These are phyloP conservation scores for Anastrepha obliqua DNA, from an alignment of 1,140 invertebrate species.

Conservation along the genomic window DNA sequence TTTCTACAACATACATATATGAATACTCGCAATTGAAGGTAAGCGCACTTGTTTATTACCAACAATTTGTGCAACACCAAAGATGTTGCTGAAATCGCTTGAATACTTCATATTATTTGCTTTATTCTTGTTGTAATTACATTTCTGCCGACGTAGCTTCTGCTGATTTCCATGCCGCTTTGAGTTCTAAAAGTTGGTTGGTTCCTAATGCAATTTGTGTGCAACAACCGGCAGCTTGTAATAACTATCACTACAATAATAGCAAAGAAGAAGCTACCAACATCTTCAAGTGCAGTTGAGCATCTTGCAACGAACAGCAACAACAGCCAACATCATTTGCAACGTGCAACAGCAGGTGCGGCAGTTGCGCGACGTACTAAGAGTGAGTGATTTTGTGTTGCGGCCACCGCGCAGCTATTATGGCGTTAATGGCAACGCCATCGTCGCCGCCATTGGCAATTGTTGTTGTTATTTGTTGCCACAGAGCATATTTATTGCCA, in stretches of 20 bases:
- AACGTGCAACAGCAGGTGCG: constrained; percentile 20
- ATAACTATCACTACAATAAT: neutral
- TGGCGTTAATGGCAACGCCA: constrained; percentile 35
- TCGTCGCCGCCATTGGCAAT: neutral
- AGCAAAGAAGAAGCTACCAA: neutral
- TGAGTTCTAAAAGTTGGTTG: constrained; percentile 28
- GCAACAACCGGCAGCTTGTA: neutral
- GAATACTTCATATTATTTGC: neutral
- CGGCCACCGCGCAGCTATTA: constrained; percentile 5
- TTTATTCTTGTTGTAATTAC: neutral
- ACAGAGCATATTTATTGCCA: constrained; percentile 17
- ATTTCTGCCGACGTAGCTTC: neutral
- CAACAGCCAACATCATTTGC: neutral
- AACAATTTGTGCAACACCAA: no score
- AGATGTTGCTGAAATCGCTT: neutral
- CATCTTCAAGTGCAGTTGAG: neutral
- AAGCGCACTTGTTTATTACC: no score
- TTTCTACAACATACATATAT: no score
- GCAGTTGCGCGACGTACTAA: neutral
- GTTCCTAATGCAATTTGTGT: neutral
- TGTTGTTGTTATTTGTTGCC: constrained; percentile 16
- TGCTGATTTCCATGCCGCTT: constrained; percentile 4
- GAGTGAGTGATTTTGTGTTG: neutral
- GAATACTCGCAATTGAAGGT: no score
- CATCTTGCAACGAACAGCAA: neutral